These are phyloP conservation scores for Lasioglossum lativentre DNA, from an alignment of 2,888 invertebrate genomes.

Conservation along the genomic window DNA sequence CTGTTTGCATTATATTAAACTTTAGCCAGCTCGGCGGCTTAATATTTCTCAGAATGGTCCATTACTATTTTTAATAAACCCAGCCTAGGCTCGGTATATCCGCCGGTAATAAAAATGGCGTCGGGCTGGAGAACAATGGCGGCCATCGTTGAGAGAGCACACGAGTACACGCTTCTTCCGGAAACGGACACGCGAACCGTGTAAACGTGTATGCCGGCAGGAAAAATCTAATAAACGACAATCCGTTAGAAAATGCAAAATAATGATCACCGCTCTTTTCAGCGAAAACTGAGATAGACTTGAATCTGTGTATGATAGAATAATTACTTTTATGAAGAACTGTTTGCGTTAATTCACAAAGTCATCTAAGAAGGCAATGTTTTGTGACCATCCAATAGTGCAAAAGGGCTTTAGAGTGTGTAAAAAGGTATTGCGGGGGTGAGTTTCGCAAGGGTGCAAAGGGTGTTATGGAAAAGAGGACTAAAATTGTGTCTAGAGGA, in stretches of 20 bases:
- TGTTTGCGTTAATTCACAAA: too few relatives aligned
- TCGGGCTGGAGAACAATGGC: neutral
- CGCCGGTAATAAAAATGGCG: conserved; percentile 6
- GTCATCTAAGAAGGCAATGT: too few relatives aligned
- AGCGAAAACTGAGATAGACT: too few relatives aligned
- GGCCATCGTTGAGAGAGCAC: neutral
- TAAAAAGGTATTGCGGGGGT: too few relatives aligned
- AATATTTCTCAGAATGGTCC: neutral
- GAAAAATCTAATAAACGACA: neutral
- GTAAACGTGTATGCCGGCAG: neutral
- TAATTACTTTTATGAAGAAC: too few relatives aligned
- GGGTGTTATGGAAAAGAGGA: neutral
- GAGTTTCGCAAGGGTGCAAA: neutral
- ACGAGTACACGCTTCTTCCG: neutral
- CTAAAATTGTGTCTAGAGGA: neutral
- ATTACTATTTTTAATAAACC: neutral
- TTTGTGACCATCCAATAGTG: too few relatives aligned
- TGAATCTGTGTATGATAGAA: too few relatives aligned
- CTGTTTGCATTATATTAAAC: neutral
- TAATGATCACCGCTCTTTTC: too few relatives aligned
- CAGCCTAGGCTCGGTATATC: neutral
- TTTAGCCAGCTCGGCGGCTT: neutral
- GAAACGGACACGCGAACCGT: neutral
- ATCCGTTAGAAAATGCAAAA: too few relatives aligned
- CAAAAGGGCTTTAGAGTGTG: too few relatives aligned